Evolutionary conservation across 2,888 invertebrate genomes (phyloP), one percentile per base, ranked within the genome.

Genomic region (Cephus pygmeus): DNA sequence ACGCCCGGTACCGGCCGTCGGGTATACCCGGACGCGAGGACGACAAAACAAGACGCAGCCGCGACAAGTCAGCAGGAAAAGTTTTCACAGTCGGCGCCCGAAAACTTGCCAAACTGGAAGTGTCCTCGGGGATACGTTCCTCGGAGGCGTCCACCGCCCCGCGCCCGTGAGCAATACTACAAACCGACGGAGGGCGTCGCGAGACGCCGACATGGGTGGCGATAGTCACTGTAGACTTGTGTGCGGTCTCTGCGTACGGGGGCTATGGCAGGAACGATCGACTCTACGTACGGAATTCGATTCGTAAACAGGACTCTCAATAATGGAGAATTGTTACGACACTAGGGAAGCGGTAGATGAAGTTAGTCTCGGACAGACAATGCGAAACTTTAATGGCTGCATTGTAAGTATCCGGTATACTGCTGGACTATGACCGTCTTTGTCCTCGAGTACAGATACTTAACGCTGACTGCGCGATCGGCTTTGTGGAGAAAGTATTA

Each of bases 221-320:
- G 71, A 56, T 56, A 23, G 23, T 23, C 23, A 23, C 56, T 56
- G 2, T 23, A 2, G 9, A 9, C 23, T 23, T 56, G 56, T 34
- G 71, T 34, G 71, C 71, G 9, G 23, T 15, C 23, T 0, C 23
- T 15, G 23, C 23, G 23, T 56, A 9, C 76, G 73, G 30, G 69
- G 71, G 69, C 36, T 71, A 3, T 0, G 69, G 74, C 34, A 77
- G 77, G 73, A 15, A 77, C 82, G 82, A 86, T 87, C 85, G 82
- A 86, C 85, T 79, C 73, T 79, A 73, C 73, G 40, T 31, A 34
- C 56, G 76, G 69, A 84, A 85, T 90, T 88, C 89, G 86, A 90
- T 90, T 89, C 88, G 90, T 90, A 90, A 90, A 90, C 90, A 90
- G 87, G 83, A 85, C 87, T 87, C 87, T 89, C 89, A 87, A 90